phyloP scores from a whole-genome alignment of 2,113 vertebrate genomes.

The Erythrocebus patas region DNA sequence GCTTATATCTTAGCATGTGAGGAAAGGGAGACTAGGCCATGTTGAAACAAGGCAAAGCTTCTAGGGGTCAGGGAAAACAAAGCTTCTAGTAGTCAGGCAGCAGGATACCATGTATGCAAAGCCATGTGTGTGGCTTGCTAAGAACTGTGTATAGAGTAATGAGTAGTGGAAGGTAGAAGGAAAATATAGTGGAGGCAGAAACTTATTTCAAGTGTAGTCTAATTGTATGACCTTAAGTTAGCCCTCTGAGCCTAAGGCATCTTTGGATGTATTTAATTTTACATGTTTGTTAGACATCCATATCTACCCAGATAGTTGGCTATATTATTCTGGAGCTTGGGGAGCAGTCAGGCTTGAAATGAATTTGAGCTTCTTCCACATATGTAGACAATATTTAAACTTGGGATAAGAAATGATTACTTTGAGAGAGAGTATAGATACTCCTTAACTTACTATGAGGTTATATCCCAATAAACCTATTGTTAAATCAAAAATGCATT shows the following conservation, averaged over 20 bases:
- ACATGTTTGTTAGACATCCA: background rate
- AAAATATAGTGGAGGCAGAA: background rate
- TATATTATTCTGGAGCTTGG: background rate
- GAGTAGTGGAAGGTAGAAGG: background rate
- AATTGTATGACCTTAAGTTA: background rate
- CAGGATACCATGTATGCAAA: background rate
- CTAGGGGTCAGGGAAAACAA: no score
- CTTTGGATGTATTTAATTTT: background rate
- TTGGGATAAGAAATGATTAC: background rate
- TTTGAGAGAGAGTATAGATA: background rate
- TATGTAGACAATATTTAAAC: background rate
- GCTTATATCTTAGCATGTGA: background rate
- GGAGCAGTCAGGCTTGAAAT: background rate
- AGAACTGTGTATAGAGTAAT: background rate
- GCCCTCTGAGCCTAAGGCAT: background rate
- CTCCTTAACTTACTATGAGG: background rate
- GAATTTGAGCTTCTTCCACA: slow-evolving; percentile 5
- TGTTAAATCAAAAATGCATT: background rate
- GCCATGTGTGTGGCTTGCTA: background rate
- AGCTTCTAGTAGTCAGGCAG: background rate
- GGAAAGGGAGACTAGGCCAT: background rate
- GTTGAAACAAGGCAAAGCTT: background rate
- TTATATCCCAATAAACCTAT: background rate
- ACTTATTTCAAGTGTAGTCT: background rate
- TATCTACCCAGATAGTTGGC: background rate